These are phyloP conservation scores for Plumapathes pennacea DNA, from an alignment of 92 coral and sea anemone genomes.

Conservation along the genomic window DNA sequence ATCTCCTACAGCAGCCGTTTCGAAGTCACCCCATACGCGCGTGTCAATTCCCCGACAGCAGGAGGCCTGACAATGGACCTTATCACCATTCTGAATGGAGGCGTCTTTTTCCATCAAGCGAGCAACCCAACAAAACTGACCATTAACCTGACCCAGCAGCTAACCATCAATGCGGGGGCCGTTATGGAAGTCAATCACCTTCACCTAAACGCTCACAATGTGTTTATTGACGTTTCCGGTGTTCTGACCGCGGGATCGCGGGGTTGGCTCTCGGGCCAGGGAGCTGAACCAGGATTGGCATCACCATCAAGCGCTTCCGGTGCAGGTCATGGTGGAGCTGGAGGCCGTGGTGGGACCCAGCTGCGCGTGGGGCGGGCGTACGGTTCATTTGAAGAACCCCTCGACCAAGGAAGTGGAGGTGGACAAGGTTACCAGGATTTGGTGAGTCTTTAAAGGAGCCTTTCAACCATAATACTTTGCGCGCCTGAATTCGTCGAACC, in stretches of 20 bases:
- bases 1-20: slow-evolving; percentile 71
- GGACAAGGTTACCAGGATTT: slow-evolving; percentile 74
- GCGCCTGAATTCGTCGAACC: no score
- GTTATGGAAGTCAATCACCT: slow-evolving; percentile 68
- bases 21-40: slow-evolving; percentile 74
- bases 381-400: slow-evolving; percentile 72
- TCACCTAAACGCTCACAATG: slow-evolving; percentile 63
- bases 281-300: slow-evolving; percentile 71
- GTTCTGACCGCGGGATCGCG: slow-evolving; percentile 80
- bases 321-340: slow-evolving; percentile 98
- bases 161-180: slow-evolving; percentile 79
- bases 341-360: slow-evolving; percentile 78
- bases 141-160: slow-evolving; percentile 49
- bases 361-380: slow-evolving; percentile 78
- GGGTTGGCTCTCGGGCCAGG: slow-evolving; percentile 70
- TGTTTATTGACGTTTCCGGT: slow-evolving; percentile 77
- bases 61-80: slow-evolving; percentile 52
- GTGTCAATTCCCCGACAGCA: slow-evolving; percentile 57
- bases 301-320: slow-evolving; percentile 76
- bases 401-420: slow-evolving; percentile 88
- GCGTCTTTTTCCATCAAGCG: slow-evolving; percentile 71
- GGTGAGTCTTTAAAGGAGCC: no score
- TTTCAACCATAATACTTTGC: no score
- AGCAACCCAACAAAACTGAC: slow-evolving; percentile 40
- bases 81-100: slow-evolving; percentile 79